Evolutionary conservation across 2,888 invertebrate species (phyloP), one percentile per base, ranked within the genome.

Genomic region (Sericinus montela): DNA sequence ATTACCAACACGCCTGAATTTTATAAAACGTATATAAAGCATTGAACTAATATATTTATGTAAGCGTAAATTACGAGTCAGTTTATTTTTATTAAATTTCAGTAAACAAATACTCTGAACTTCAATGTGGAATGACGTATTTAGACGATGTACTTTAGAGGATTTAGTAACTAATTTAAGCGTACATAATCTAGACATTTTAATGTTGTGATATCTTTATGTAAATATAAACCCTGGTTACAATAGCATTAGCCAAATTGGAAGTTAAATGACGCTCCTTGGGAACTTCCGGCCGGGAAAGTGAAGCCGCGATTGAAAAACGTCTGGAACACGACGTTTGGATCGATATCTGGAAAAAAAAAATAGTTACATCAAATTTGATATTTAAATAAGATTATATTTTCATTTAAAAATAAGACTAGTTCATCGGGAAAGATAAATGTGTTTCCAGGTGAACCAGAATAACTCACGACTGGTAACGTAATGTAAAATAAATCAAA

Each of bases 281-380:
- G 92, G 74, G 90, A 91, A 16, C 89, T 84, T 28, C 77, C 72
- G 6, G 87, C 77, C 32, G 85, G 85, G 72, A 91, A 91, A 57
- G 91, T 91, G 63, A 89, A 91, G 55, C 88, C 85, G 37, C 90
- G 88, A 67, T 92, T 92, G 90, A 94, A 97, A 91, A 96, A 96
- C 2, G 94, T 91, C 69, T 95, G 94, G 92, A 96, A 97, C 75
- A 96, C 94, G 73, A 94, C 93, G 72, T 93, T 93, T 6, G 96
- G 95, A 84, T 96, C 95, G 65, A 95, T 92, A 74, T 95, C 93
- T 89, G 91, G 61, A 92, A 90, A 44, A 74, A 25, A 25, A 25
- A 1, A 8, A 25, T 8, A 8, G 6, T 25, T 25, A 7, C 25
- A 25, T 4, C 25, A 25, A 25, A 4, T 7, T 5, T 3, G 19